phyloP scores from a whole-genome alignment of 2,888 invertebrate genomes.

The Leuctra nigra region DNA sequence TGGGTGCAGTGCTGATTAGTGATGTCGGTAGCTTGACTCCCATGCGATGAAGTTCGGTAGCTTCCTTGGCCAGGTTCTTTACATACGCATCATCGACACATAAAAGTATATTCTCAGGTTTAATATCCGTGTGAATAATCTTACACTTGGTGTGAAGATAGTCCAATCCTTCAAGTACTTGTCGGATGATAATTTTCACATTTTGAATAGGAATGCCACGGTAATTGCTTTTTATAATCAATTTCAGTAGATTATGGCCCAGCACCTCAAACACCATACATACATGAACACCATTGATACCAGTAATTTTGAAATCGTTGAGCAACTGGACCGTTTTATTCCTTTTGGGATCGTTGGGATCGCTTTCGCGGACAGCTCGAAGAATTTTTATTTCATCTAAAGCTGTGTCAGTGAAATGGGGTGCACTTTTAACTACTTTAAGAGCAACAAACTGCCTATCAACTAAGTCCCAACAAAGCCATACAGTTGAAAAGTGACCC shows the following conservation, averaged over 20 bases:
- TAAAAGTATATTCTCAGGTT: conserved; percentile 90
- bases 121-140: conserved; percentile 90
- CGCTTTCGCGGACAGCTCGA: conserved; percentile 90
- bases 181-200: conserved; percentile 91
- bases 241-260: conserved; percentile 94
- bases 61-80: conserved; percentile 86
- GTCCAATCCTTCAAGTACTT: conserved; percentile 91
- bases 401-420: conserved; percentile 98
- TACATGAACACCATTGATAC: conserved; percentile 96
- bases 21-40: conserved; percentile 89
- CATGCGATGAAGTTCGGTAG: conserved; percentile 88
- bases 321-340: conserved; percentile 96
- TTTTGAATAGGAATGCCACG: conserved; percentile 94
- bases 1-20: conserved; percentile 81
- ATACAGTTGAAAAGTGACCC: conserved; percentile 99
- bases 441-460: conserved; percentile 95
- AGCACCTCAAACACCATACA: conserved; percentile 99
- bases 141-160: conserved; percentile 97
- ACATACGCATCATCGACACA: conserved; percentile 89
- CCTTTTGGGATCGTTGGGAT: conserved; percentile 84
- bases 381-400: conserved; percentile 98
- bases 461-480: conserved; percentile 97
- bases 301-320: conserved; percentile 97
- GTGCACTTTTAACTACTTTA: conserved; percentile 98
- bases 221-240: conserved; percentile 97